A percentile compares a stretch with the other conserved stretches of the same genome.
These are phyloP conservation scores for Rhynchomys soricoides DNA, from an alignment of 2,113 vertebrate species.

Conservation along the genomic window DNA sequence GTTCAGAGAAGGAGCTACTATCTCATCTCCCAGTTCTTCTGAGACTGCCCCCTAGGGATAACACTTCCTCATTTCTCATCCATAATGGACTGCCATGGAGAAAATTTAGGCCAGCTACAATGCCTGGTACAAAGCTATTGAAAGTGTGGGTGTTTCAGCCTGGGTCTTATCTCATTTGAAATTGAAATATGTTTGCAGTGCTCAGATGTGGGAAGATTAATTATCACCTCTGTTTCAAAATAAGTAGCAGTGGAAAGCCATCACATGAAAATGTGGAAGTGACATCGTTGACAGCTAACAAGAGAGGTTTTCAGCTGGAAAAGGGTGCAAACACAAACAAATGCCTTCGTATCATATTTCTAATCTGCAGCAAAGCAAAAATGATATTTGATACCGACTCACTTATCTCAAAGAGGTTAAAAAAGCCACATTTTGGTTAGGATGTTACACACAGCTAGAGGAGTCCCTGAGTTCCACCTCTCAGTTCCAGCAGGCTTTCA, in stretches of 20 bases:
- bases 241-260: constrained; percentile 87
- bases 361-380: constrained; percentile 74
- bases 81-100: constrained; percentile 76
- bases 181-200: constrained; percentile 89
- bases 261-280: constrained; percentile 86
- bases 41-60: constrained; percentile 71
- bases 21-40: constrained; percentile 62
- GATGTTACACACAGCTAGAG: not conserved
- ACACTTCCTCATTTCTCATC: constrained; percentile 73
- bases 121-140: constrained; percentile 79
- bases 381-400: constrained; percentile 40
- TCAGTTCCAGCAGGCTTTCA: not conserved
- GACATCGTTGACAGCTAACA: constrained; percentile 83
- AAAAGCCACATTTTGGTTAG: constrained; percentile 30
- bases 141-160: constrained; percentile 83
- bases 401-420: constrained; percentile 53
- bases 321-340: constrained; percentile 82
- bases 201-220: constrained; percentile 92
- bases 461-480: constrained; percentile 8
- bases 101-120: constrained; percentile 82
- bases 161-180: constrained; percentile 87
- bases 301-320: constrained; percentile 82
- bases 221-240: constrained; percentile 93
- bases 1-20: constrained; percentile 14
- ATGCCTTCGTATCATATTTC: constrained; percentile 69